A percentile compares a stretch with the other conserved stretches of the same genome.
Conservation (phyloP, 2,797 vertebrate genomes). For the Champsocephalus gunnari region DNA sequence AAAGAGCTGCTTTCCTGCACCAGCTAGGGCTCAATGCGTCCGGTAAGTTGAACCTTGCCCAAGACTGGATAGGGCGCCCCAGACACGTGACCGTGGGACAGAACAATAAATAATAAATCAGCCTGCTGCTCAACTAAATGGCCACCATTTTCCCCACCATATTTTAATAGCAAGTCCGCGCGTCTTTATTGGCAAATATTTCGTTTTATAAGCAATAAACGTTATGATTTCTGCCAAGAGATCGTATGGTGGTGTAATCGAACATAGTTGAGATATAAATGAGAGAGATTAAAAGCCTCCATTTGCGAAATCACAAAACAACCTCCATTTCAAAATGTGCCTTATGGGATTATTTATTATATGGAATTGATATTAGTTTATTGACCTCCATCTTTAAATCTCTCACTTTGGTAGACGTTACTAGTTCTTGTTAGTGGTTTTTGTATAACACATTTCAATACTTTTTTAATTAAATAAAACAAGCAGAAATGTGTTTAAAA, state of each 20-base stretch:
- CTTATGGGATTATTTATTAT: constrained; percentile 40
- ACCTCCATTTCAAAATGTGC: constrained; percentile 6
- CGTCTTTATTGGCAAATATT: constrained; percentile 93
- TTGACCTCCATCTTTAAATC: constrained; percentile 17
- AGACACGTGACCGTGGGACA: constrained; percentile 92
- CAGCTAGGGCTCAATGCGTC: constrained; percentile 90
- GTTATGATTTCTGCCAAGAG: constrained; percentile 89
- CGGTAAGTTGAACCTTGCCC: constrained; percentile 94
- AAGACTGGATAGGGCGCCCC: constrained; percentile 90
- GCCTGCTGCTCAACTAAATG: constrained; percentile 93
- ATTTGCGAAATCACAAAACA: constrained; percentile 44
- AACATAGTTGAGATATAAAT: constrained; percentile 26
- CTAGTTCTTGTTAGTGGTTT: constrained; percentile 5
- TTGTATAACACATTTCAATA: constrained; percentile 12
- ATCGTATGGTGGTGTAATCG: constrained; percentile 52
- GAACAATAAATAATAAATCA: constrained; percentile 99
- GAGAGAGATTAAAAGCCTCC: constrained; percentile 28
- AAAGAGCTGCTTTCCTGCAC: constrained; percentile 87
- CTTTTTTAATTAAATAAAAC: constrained; percentile 30
- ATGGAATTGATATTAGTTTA: constrained; percentile 25
- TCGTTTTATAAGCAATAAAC: constrained; percentile 89
- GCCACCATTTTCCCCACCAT: constrained; percentile 95
- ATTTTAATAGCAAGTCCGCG: constrained; percentile 96
- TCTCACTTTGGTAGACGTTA: constrained; percentile 6
- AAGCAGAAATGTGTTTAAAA: constrained; percentile 34